Percentiles rank a stretch among this genome's conserved stretches.
phyloP scores from a whole-genome alignment of 2,797 vertebrate genomes.

The Acanthurus leucopareius region DNA sequence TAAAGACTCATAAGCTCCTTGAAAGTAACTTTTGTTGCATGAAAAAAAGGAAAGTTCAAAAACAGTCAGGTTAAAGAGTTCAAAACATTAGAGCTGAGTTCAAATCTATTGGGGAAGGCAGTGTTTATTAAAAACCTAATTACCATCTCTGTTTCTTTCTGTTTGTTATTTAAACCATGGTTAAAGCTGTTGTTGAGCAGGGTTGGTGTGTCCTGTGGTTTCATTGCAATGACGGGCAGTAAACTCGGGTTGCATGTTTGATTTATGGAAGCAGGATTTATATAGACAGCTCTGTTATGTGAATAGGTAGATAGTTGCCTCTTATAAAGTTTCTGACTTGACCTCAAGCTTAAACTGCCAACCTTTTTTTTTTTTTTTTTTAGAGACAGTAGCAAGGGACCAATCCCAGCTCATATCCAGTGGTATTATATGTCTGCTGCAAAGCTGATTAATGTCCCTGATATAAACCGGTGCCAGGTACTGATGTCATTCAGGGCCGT shows the following conservation, averaged over 20 bases:
- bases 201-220: not conserved
- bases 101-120: not conserved
- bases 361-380: not conserved
- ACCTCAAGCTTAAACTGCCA: conserved; percentile 8
- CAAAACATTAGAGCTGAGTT: not conserved
- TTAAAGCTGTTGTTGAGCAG: not conserved
- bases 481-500: conserved; percentile 65
- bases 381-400: not conserved
- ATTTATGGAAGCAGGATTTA: not conserved
- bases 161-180: no score
- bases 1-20: not conserved
- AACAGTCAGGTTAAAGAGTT: not conserved
- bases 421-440: conserved; percentile 38
- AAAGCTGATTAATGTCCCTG: conserved; percentile 52
- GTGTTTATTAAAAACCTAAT: not conserved
- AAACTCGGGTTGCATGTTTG: not conserved
- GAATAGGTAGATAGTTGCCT: not conserved
- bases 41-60: not conserved
- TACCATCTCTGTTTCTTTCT: not conserved
- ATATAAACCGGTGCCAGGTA: conserved; percentile 22
- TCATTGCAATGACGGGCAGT: not conserved
- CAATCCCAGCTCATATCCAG: not conserved
- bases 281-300: conserved; percentile 5
- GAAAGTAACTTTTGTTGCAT: not conserved
- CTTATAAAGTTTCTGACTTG: conserved; percentile 6